phyloP scores from a whole-genome alignment of 23 tunicate species.

The Halocynthia roretzi region DNA sequence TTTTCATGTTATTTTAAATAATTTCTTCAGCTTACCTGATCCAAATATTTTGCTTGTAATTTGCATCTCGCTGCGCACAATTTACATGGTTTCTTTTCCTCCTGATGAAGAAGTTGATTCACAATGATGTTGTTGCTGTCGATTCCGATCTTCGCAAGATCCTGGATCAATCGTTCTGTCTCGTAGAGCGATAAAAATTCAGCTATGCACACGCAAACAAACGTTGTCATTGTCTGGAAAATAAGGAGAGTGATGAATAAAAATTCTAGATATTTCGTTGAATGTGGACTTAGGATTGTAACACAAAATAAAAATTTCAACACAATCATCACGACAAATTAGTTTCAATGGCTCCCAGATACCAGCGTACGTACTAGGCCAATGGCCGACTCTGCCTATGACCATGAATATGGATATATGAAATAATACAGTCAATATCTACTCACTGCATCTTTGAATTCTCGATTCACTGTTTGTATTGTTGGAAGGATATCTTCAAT shows the following conservation, averaged over 20 bases:
- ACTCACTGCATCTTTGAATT: constrained; percentile 80
- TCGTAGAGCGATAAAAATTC: constrained; percentile 95
- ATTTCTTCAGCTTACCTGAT: constrained; percentile 30
- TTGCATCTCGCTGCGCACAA: constrained; percentile 77
- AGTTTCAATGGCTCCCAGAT: too few species aligned
- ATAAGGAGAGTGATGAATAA: too few species aligned
- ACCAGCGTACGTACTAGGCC: too few species aligned
- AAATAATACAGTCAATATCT: too few species aligned
- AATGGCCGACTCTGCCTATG: too few species aligned
- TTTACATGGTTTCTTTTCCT: constrained; percentile 53
- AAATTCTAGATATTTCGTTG: too few species aligned
- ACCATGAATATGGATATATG: too few species aligned
- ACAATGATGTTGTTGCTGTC: constrained; percentile 89
- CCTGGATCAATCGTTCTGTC: constrained; percentile 93
- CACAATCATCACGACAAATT: too few species aligned
- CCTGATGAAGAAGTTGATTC: constrained; percentile 70
- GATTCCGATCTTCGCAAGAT: constrained; percentile 81
- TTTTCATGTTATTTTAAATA: background rate
- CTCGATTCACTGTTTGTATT: constrained; percentile 54
- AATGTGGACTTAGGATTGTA: too few species aligned
- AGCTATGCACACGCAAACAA: constrained; percentile 96
- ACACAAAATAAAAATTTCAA: too few species aligned
- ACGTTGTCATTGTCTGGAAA: constrained; percentile 74
- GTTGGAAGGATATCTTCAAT: constrained; percentile 83
- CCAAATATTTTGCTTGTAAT: constrained; percentile 73